Conservation (phyloP, 2,113 vertebrate genomes). For the Coreoperca whiteheadi region DNA sequence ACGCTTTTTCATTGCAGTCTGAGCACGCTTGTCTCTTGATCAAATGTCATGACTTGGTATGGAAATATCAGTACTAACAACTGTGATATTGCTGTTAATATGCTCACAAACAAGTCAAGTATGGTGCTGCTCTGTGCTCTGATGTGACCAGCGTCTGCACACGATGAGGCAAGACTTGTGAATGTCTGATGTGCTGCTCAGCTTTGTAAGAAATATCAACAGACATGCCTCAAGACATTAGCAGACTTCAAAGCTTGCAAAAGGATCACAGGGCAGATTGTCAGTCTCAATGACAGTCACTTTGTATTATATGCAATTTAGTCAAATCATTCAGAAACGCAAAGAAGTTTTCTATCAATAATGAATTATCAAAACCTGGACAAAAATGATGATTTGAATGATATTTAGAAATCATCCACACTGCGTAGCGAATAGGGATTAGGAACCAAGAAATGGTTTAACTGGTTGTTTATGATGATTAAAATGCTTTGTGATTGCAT, state of each 20-base stretch:
- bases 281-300: neutral
- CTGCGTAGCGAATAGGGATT: neutral
- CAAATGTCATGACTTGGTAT: slow-evolving; percentile 1
- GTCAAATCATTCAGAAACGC: slow-evolving; percentile 31
- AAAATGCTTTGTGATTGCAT: slow-evolving; percentile 49
- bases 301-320: slow-evolving; percentile 8
- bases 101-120: slow-evolving; percentile 14
- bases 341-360: neutral
- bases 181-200: slow-evolving; percentile 40
- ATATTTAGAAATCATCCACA: slow-evolving; percentile 28
- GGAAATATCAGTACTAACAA: slow-evolving; percentile 35
- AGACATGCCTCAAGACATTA: slow-evolving; percentile 18
- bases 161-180: slow-evolving; percentile 46
- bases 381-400: neutral
- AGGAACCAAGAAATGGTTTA: neutral
- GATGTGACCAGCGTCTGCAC: slow-evolving; percentile 31
- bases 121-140: slow-evolving; percentile 27
- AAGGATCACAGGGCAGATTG: slow-evolving; percentile 5
- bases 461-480: slow-evolving; percentile 15
- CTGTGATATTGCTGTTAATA: slow-evolving; percentile 37
- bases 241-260: slow-evolving; percentile 13
- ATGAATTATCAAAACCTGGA: slow-evolving; percentile 1
- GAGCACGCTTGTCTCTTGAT: slow-evolving; percentile 6
- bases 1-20: neutral
- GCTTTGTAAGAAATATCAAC: slow-evolving; percentile 22